Evolutionary conservation across 1,140 invertebrate species (phyloP).

Genomic region (Berghia stephanieae): DNA sequence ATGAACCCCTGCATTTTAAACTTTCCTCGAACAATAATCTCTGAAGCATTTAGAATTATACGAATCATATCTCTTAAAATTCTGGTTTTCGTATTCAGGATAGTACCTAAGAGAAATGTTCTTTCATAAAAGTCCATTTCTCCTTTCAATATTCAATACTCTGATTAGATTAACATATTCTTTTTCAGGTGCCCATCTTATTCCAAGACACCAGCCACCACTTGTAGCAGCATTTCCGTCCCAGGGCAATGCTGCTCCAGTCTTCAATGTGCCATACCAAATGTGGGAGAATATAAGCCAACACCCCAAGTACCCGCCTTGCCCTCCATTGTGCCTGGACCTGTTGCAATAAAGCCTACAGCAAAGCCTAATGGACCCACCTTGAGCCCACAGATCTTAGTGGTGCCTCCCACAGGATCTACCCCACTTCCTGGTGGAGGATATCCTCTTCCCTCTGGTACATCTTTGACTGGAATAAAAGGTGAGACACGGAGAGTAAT

Average conservation of each 20-base stretch:
- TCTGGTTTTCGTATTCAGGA: too few species aligned
- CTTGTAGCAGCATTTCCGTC: slow-evolving; percentile 38
- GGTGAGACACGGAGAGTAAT: not conserved
- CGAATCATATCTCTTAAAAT: too few species aligned
- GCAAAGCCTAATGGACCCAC: slow-evolving; percentile 17
- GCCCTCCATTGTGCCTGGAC: slow-evolving; percentile 18
- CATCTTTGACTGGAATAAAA: slow-evolving; percentile 9
- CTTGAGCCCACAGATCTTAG: slow-evolving; percentile 20
- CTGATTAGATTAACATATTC: too few species aligned
- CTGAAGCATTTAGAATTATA: too few species aligned
- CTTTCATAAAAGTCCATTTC: too few species aligned
- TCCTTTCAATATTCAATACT: too few species aligned
- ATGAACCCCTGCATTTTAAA: too few species aligned
- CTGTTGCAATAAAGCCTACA: slow-evolving; percentile 15
- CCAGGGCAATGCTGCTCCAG: slow-evolving; percentile 44
- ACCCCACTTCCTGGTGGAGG: slow-evolving; percentile 31
- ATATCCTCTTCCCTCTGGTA: not conserved
- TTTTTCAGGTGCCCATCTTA: slow-evolving; percentile 31
- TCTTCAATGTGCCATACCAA: slow-evolving; percentile 42
- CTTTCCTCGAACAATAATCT: too few species aligned
- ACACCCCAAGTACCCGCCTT: slow-evolving; percentile 36
- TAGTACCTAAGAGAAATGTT: too few species aligned
- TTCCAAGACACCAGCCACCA: not conserved
- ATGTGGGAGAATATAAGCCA: slow-evolving; percentile 34
- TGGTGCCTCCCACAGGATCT: not conserved